Base-by-base conservation (phyloP, 2,113 vertebrate species). In the Astur gentilis region DNA sequence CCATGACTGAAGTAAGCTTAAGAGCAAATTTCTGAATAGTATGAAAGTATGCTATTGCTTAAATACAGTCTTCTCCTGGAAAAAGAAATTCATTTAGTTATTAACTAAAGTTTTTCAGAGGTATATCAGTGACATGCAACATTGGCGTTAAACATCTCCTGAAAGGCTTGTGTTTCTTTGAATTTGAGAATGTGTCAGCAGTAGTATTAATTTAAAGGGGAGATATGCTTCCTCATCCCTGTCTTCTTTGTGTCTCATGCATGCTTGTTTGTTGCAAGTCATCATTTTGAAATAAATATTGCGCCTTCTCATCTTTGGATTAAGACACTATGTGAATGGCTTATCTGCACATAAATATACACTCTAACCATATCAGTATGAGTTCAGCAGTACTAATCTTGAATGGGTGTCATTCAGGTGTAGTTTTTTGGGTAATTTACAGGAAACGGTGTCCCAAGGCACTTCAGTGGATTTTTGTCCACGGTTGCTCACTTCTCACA, bases 371-470 rank as follows among this genome's bases (percentile, higher is more conserved):
- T 44, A 11, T 45, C 57, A 62, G 18, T 32, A 14, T 40, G 29
- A 60, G 42, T 81, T 31, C 73, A 87, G 26, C 32, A 52, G 36
- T n/a, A 2, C 49, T 72, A 1, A 17, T 84, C 42, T 32, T 27
- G 50, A 62, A 8, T 12, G 32, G 25, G 4, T 80, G 76, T 47
- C 23, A 16, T 32, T 65, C 36, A 18, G 9, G 40, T 49, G 2
- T 20, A 7, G 4, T 21, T 7, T 38, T 93, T 61, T 31, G 61
- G 23, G 10, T 64, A 60, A 16, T 77, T 76, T n/a, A 22, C 27
- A 71, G 47, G 36, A 69, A 31, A n/a, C 1, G 1, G 10, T 0
- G 0, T 83, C 55, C n/a, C 36, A 29, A 60, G 7, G 18, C 45
- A 32, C 31, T 18, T 79, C 6, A 36, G 0, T 47, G 60, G 21